phyloP scores from a whole-genome alignment of 2,888 invertebrate genomes.

The Volucella inflata region DNA sequence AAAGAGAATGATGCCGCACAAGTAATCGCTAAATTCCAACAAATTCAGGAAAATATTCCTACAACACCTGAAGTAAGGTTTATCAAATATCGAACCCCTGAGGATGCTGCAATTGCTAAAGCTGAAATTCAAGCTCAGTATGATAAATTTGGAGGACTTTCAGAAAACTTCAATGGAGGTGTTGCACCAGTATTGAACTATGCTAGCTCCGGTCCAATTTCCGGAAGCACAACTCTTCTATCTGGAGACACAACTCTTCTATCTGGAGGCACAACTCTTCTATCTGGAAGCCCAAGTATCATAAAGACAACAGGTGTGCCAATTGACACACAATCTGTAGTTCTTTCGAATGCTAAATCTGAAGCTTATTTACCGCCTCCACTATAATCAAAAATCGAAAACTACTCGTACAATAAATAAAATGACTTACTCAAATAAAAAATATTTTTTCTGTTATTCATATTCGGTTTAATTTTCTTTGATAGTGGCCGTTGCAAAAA shows the following conservation, averaged over 20 bases:
- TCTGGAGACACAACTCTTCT: constrained; percentile 1
- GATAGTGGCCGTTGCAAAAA: too few species aligned
- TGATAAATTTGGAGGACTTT: constrained; percentile 78
- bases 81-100: constrained; percentile 80
- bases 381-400: too few species aligned
- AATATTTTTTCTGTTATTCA: too few species aligned
- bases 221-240: not conserved
- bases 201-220: constrained; percentile 71
- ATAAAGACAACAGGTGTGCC: too few species aligned
- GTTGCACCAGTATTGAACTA: constrained; percentile 80
- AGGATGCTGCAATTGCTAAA: constrained; percentile 81
- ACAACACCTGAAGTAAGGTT: constrained; percentile 81
- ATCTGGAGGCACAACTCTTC: not conserved
- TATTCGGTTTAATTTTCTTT: too few species aligned
- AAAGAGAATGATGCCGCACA: constrained; percentile 79
- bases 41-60: constrained; percentile 77
- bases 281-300: constrained; percentile 9
- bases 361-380: constrained; percentile 9
- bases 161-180: constrained; percentile 78
- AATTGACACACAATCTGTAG: too few species aligned
- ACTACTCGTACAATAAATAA: too few species aligned
- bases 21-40: constrained; percentile 79
- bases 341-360: too few species aligned
- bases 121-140: constrained; percentile 80
- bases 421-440: not conserved